Evolutionary conservation across 2,113 vertebrate species (phyloP).

Genomic region (Paramormyrops kingsleyae): DNA sequence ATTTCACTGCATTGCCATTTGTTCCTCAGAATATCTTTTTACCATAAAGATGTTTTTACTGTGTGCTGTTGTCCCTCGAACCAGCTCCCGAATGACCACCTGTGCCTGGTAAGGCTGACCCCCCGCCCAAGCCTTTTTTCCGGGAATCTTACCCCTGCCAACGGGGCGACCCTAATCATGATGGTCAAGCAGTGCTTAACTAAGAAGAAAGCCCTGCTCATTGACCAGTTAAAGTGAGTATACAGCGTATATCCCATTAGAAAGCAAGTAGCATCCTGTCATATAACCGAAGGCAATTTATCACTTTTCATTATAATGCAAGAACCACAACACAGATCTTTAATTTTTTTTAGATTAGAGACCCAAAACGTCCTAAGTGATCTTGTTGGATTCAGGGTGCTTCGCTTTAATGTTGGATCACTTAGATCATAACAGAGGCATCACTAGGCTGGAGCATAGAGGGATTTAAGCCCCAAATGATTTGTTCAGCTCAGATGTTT

Average conservation of each 20-base stretch:
- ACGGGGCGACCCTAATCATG: conserved; percentile 67
- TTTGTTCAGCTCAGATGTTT: neutral
- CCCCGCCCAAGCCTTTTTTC: conserved; percentile 75
- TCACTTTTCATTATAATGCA: neutral
- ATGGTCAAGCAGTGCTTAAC: conserved; percentile 85
- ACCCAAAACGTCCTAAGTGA: neutral
- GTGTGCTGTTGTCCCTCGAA: conserved; percentile 21
- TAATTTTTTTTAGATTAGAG: neutral
- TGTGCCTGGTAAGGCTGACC: conserved; percentile 78
- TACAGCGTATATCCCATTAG: neutral
- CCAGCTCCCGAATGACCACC: conserved; percentile 59
- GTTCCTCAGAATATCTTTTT: neutral
- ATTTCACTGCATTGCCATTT: neutral
- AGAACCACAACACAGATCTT: neutral
- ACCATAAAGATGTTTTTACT: neutral
- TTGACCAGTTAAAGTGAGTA: conserved; percentile 76
- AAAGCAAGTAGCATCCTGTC: neutral
- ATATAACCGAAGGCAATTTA: neutral
- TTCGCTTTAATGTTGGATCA: neutral
- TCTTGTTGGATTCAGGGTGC: neutral
- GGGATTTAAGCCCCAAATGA: neutral
- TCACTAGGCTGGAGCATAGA: neutral
- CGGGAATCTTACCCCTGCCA: conserved; percentile 61
- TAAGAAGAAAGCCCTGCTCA: conserved; percentile 65
- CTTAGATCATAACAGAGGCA: neutral